A percentile compares a stretch with the other conserved stretches of the same genome.
phyloP scores from a whole-genome alignment of 2,113 vertebrate species.

The Diadophis punctatus region DNA sequence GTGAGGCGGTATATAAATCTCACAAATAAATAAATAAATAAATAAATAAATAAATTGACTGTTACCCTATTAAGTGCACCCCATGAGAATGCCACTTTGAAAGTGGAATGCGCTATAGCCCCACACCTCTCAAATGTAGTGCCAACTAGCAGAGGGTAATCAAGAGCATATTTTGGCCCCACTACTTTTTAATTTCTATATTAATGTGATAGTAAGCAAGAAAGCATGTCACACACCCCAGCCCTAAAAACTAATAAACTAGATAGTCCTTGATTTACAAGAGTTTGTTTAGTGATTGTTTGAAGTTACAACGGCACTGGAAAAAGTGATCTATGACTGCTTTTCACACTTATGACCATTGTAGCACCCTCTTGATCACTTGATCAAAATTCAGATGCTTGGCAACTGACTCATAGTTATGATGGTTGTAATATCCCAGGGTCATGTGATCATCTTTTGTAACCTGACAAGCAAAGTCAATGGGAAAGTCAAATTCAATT shows the following conservation, averaged over 20 bases:
- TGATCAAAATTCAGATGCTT: neutral
- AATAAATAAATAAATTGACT: too few relatives aligned
- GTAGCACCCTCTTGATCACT: neutral
- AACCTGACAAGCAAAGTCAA: neutral
- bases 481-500: too few relatives aligned
- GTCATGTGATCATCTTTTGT: neutral
- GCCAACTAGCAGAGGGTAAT: neutral
- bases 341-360: neutral
- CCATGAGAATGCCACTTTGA: neutral
- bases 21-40: too few relatives aligned
- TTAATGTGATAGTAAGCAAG: neutral
- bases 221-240: neutral
- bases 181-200: neutral
- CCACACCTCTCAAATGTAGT: neutral
- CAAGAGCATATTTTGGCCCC: neutral
- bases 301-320: too few relatives aligned
- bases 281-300: too few relatives aligned
- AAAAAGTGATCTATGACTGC: too few relatives aligned
- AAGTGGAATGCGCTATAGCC: neutral
- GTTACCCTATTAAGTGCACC: neutral
- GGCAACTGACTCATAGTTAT: too few relatives aligned
- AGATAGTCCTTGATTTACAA: too few relatives aligned
- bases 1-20: too few relatives aligned
- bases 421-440: too few relatives aligned
- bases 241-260: neutral